Conservation (phyloP, 1,140 invertebrate species). For the Camponotus pennsylvanicus region DNA sequence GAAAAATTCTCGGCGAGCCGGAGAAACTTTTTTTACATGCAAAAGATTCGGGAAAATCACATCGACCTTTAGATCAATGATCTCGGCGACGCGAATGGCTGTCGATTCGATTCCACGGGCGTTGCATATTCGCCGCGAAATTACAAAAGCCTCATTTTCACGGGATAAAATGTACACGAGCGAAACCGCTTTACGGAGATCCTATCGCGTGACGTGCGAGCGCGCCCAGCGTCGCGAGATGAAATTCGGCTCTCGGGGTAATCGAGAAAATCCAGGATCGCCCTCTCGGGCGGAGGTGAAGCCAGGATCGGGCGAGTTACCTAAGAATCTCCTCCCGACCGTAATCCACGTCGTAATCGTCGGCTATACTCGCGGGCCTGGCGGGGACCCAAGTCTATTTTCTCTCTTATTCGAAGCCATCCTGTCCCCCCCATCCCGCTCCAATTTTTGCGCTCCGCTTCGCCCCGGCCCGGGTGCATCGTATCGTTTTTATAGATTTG, state of each 20-base stretch:
- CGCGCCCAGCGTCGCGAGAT: slow-evolving; percentile 44
- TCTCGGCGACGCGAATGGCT: not conserved
- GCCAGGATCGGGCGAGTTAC: slow-evolving; percentile 37
- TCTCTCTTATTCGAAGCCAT: slow-evolving; percentile 61
- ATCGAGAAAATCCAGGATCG: slow-evolving; percentile 58
- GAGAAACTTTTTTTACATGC: not conserved
- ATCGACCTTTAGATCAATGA: not conserved
- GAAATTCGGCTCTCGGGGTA: slow-evolving; percentile 54
- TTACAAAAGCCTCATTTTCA: slow-evolving; percentile 45
- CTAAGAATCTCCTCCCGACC: slow-evolving; percentile 58
- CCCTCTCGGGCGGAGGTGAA: slow-evolving; percentile 1
- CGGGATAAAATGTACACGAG: slow-evolving; percentile 48
- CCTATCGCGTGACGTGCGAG: slow-evolving; percentile 50
- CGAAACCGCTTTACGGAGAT: slow-evolving; percentile 54
- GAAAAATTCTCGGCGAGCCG: not conserved
- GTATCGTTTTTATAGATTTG: slow-evolving; percentile 60
- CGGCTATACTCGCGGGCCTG: slow-evolving; percentile 56
- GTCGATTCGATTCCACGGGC: slow-evolving; percentile 27
- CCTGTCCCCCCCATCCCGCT: too few species aligned
- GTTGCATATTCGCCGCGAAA: slow-evolving; percentile 46
- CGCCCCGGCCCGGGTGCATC: slow-evolving; percentile 19
- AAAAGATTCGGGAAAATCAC: not conserved
- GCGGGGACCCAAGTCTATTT: slow-evolving; percentile 76
- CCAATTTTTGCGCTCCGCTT: slow-evolving; percentile 27
- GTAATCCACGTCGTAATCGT: slow-evolving; percentile 63